These are phyloP conservation scores for Rhynchopsitta pachyrhyncha DNA, from an alignment of 2,113 vertebrate species.

Conservation along the genomic window DNA sequence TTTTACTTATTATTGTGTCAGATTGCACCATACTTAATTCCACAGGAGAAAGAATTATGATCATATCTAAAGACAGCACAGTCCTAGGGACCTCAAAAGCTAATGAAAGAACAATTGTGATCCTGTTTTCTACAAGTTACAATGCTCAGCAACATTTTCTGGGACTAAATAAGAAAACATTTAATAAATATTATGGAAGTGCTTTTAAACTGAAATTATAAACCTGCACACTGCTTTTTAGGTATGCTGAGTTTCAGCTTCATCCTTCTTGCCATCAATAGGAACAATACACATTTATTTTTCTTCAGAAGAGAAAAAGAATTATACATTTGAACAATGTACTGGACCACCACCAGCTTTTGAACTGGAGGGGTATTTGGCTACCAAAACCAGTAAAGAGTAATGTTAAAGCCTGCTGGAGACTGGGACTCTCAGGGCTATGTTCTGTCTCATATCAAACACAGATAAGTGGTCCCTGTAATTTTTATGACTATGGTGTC, in stretches of 20 bases:
- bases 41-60: background rate
- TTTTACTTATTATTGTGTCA: background rate
- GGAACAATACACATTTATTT: background rate
- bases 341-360: conserved; percentile 45
- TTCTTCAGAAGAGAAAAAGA: background rate
- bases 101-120: background rate
- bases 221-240: background rate
- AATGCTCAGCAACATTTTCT: background rate
- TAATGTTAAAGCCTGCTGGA: conserved; percentile 54
- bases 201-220: background rate
- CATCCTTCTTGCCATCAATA: background rate
- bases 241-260: background rate
- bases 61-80: background rate
- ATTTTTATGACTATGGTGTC: conserved; percentile 92
- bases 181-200: background rate
- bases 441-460: conserved; percentile 79
- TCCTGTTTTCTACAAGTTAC: background rate
- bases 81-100: background rate
- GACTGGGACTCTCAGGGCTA: conserved; percentile 69
- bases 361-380: conserved; percentile 41
- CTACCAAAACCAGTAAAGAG: conserved; percentile 69
- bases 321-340: background rate
- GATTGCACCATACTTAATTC: background rate
- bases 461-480: conserved; percentile 79
- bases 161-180: background rate